Evolutionary conservation across 2,888 invertebrate species (phyloP), one percentile per base, ranked within the genome.

Genomic region (Lepeophtheirus nordmannii): DNA sequence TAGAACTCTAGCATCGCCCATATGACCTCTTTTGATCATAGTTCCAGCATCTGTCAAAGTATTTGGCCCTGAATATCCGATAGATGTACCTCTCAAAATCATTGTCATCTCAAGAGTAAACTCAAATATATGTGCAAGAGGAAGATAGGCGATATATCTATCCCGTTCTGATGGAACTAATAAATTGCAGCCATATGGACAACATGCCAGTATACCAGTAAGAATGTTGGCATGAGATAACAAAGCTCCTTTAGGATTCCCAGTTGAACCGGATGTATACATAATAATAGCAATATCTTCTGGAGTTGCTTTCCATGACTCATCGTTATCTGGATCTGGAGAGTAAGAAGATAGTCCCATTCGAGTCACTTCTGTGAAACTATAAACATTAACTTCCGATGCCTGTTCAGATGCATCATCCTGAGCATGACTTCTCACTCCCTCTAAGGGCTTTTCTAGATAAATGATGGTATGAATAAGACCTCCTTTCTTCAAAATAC

Each of bases 1-100:
- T 67, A 98, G 79, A 1, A 90, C 85, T 57, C 87, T 85, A 12
- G 93, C 90, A 76, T 98, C 98, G 5, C 98, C 98, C 74, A 85
- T 17, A 14, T 63, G 63, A 10, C 63, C 63, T 9, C 30, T 22
- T 22, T 37, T 46, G 56, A 65, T 58, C 30, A 30, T 40, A 17
- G 58, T 65, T 3, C 38, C 17, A 3, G 38, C 30, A 37, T 65
- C 65, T 17, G 65, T 65, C 10, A 65, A 14, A 1, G 65, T 65
- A 20, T 58, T 30, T 9, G 65, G 65, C 1, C 22, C 14, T 14
- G 65, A 65, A 23, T 97, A 98, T 3, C 97, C 97, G 73, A 98
- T 91, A 1, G 89, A 84, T 46, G 93, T 87, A 22, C 93, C 94
- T 62, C 69, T 58, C 10, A 68, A 66, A 7, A 69, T 63, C 23